A percentile compares a stretch with the other conserved stretches of the same genome.
Conservation (phyloP, 2,797 vertebrate species). For the Diceros bicornis region DNA sequence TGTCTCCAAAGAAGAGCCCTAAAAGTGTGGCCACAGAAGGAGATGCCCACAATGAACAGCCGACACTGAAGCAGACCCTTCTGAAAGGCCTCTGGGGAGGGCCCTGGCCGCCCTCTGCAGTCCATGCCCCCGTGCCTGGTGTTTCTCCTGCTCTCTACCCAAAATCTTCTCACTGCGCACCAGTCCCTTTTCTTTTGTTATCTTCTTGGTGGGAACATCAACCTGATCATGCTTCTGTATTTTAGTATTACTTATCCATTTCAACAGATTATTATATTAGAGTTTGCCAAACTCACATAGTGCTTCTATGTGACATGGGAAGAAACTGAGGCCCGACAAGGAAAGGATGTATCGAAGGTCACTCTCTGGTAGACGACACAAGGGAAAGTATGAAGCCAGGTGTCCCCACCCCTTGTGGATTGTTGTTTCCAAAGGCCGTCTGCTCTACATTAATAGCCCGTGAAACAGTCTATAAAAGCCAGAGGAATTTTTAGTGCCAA, state of each 20-base stretch:
- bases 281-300: background rate
- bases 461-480: constrained; percentile 70
- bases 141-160: background rate
- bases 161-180: background rate
- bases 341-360: background rate
- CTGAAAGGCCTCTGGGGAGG: background rate
- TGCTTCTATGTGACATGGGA: background rate
- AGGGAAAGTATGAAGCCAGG: background rate
- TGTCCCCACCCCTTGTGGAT: background rate
- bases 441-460: constrained; percentile 34
- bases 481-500: constrained; percentile 5
- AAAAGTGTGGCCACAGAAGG: background rate
- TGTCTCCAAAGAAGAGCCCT: background rate
- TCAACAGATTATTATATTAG: background rate
- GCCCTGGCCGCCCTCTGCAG: background rate
- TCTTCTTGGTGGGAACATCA: background rate
- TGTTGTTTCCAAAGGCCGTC: background rate
- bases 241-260: background rate
- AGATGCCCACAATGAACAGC: rapidly evolving
- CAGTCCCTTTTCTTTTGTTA: background rate
- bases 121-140: rapidly evolving
- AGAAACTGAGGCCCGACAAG: background rate
- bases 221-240: background rate
- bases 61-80: background rate
- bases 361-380: background rate